Percentiles rank a stretch among this genome's conserved stretches.
Conservation (phyloP, 2,888 invertebrate species). For the Parelbella ahira region DNA sequence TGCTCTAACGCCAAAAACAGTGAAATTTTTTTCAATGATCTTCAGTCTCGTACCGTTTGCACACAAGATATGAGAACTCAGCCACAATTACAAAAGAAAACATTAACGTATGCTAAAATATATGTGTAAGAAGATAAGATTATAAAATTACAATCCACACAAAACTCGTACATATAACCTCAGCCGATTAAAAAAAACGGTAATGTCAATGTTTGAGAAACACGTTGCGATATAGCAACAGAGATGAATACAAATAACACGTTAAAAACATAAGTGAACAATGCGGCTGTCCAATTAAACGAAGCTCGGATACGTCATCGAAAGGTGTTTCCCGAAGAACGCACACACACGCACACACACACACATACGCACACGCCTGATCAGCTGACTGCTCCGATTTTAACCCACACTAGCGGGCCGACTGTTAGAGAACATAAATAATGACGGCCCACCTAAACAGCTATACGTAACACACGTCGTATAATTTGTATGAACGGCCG, state of each 20-base stretch:
- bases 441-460: slow-evolving; percentile 79
- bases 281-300: slow-evolving; percentile 79
- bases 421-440: slow-evolving; percentile 81
- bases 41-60: too few species aligned
- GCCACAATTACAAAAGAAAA: too few species aligned
- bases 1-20: too few species aligned
- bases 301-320: slow-evolving; percentile 77
- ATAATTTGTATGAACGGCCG: slow-evolving; percentile 73
- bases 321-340: slow-evolving; percentile 81
- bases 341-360: slow-evolving; percentile 44
- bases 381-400: slow-evolving; percentile 81
- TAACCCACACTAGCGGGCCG: slow-evolving; percentile 74
- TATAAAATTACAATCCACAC: too few species aligned
- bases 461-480: slow-evolving; percentile 75
- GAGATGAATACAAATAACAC: slow-evolving; percentile 19
- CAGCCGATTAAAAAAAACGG: too few species aligned
- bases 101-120: too few species aligned
- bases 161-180: too few species aligned
- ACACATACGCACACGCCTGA: slow-evolving; percentile 55
- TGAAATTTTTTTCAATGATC: too few species aligned
- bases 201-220: too few species aligned
- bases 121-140: too few species aligned
- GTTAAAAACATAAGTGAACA: slow-evolving; percentile 63
- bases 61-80: too few species aligned
- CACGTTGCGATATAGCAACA: neutral